Percentiles rank a stretch among this genome's conserved stretches.
phyloP scores from a whole-genome alignment of 2,797 vertebrate genomes.

The Sebastes dallii region DNA sequence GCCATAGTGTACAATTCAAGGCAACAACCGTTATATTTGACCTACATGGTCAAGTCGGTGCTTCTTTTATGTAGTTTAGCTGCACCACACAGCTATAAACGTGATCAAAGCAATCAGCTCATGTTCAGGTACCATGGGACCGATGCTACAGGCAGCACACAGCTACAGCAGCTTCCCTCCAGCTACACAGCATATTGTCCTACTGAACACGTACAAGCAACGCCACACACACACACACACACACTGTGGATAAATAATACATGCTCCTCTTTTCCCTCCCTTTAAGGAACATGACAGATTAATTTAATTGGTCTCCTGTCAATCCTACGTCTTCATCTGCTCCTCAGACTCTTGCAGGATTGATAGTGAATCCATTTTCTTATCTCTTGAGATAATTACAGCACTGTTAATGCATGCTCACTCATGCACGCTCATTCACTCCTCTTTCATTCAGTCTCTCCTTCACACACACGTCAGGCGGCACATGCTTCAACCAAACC shows the following conservation, averaged over 20 bases:
- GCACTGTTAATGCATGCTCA: slow-evolving; percentile 42
- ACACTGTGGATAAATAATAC: slow-evolving; percentile 57
- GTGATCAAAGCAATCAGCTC: slow-evolving; percentile 29
- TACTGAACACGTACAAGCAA: slow-evolving; percentile 10
- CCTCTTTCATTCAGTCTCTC: slow-evolving; percentile 19
- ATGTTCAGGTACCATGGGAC: slow-evolving; percentile 8
- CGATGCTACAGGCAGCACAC: slow-evolving; percentile 40
- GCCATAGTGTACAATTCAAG: not conserved
- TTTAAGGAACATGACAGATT: slow-evolving; percentile 63
- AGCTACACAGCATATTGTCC: slow-evolving; percentile 15
- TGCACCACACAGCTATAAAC: not conserved
- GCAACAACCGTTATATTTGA: not conserved
- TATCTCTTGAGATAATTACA: slow-evolving; percentile 71
- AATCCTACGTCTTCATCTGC: slow-evolving; percentile 64
- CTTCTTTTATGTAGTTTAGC: not conserved
- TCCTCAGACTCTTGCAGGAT: slow-evolving; percentile 29
- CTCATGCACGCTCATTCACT: slow-evolving; percentile 27
- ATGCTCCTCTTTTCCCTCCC: slow-evolving; percentile 31
- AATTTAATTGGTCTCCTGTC: slow-evolving; percentile 58
- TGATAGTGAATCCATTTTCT: slow-evolving; percentile 63
- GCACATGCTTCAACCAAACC: slow-evolving; percentile 18
- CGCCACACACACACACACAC: not conserved
- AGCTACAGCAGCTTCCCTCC: slow-evolving; percentile 21
- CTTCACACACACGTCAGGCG: not conserved
- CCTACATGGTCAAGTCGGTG: not conserved